Conservation (phyloP, 2,113 vertebrate species). For the Ascaphus truei region DNA sequence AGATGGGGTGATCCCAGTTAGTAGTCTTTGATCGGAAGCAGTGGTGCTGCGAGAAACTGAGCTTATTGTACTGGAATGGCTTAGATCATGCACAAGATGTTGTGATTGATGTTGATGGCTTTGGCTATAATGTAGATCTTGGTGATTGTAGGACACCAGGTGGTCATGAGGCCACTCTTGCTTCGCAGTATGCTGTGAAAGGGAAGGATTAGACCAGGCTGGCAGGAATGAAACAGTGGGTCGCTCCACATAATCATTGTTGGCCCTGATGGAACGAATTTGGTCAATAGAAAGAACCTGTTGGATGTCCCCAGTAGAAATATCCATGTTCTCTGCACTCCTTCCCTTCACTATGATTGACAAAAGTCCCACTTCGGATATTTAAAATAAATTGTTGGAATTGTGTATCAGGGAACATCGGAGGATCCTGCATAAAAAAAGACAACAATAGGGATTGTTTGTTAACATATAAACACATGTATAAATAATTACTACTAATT, state of each 20-base stretch:
- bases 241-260: slow-evolving; percentile 94
- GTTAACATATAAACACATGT: not conserved
- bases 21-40: slow-evolving; percentile 91
- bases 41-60: slow-evolving; percentile 88
- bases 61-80: slow-evolving; percentile 91
- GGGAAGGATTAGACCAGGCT: slow-evolving; percentile 70
- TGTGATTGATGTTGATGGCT: slow-evolving; percentile 81
- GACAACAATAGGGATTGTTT: not conserved
- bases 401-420: slow-evolving; percentile 78
- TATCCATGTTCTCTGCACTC: slow-evolving; percentile 69
- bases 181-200: slow-evolving; percentile 64
- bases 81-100: slow-evolving; percentile 73
- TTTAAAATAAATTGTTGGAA: slow-evolving; percentile 41
- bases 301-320: slow-evolving; percentile 74
- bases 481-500: not conserved
- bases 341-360: slow-evolving; percentile 50
- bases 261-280: slow-evolving; percentile 86
- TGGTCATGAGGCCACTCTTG: slow-evolving; percentile 58
- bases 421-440: slow-evolving; percentile 68
- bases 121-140: slow-evolving; percentile 75
- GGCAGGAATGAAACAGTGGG: slow-evolving; percentile 63
- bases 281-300: slow-evolving; percentile 92
- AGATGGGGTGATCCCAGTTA: slow-evolving; percentile 77
- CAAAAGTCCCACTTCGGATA: slow-evolving; percentile 59
- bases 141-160: slow-evolving; percentile 53